Percentiles rank a stretch among this genome's conserved stretches.
Conservation (phyloP, 2,113 vertebrate species). For the Picathartes gymnocephalus region DNA sequence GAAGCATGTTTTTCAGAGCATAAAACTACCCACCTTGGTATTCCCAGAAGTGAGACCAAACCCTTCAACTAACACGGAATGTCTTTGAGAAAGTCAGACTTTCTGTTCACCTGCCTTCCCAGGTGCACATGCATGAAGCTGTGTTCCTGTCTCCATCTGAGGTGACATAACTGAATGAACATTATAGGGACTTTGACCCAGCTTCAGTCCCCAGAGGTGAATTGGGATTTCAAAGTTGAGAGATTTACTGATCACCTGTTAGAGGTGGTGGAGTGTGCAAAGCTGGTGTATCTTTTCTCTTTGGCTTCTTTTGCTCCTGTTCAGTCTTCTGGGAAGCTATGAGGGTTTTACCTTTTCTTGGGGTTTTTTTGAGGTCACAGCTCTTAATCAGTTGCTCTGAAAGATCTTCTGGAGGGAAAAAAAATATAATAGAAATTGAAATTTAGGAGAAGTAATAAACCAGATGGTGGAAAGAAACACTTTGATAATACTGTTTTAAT, state of each 20-base stretch:
- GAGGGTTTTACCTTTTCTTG: slow-evolving; percentile 60
- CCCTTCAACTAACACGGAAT: not conserved
- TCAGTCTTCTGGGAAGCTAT: slow-evolving; percentile 65
- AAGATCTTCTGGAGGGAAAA: slow-evolving; percentile 65
- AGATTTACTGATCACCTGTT: slow-evolving; percentile 73
- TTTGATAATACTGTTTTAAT: not conserved
- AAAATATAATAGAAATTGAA: not conserved
- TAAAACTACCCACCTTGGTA: not conserved
- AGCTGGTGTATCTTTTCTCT: slow-evolving; percentile 89
- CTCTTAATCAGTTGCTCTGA: slow-evolving; percentile 75
- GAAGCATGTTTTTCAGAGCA: not conserved
- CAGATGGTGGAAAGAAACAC: not conserved
- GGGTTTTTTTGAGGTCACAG: slow-evolving; percentile 74
- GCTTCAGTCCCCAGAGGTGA: not conserved
- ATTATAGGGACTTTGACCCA: not conserved
- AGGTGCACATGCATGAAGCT: not conserved
- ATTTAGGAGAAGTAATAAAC: not conserved
- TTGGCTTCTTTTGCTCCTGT: slow-evolving; percentile 82
- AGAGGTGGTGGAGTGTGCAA: slow-evolving; percentile 80
- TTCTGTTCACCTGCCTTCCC: not conserved
- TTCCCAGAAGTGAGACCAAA: not conserved
- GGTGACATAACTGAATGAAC: not conserved
- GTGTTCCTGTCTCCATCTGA: not conserved
- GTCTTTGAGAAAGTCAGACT: not conserved
- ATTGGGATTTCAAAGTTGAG: not conserved